A percentile compares a stretch with the other conserved stretches of the same genome.
phyloP scores from a whole-genome alignment of 2,888 invertebrate genomes.

The Synergus laeviventris region DNA sequence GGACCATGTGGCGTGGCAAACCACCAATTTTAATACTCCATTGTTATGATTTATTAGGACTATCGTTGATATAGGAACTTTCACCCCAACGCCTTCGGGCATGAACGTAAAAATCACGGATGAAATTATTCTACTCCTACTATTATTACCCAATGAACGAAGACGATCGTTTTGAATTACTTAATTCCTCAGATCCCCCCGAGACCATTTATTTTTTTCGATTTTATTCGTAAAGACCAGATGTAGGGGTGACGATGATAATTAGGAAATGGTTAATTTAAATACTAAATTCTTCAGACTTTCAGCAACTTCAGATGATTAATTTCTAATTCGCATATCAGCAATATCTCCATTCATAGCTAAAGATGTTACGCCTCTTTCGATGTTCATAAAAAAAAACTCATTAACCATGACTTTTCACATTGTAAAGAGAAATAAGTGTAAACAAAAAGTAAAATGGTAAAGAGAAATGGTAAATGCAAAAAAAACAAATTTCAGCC shows the following conservation, averaged over 20 bases:
- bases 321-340: neutral
- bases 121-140: slow-evolving; percentile 35
- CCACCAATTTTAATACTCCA: slow-evolving; percentile 63
- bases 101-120: slow-evolving; percentile 48
- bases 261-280: neutral
- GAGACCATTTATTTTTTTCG: neutral
- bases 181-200: neutral
- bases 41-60: slow-evolving; percentile 69
- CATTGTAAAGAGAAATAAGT: too few relatives aligned
- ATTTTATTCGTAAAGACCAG: neutral
- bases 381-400: too few relatives aligned
- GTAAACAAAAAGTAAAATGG: too few relatives aligned
- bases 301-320: neutral
- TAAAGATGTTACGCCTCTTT: too few relatives aligned
- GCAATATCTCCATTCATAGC: too few relatives aligned
- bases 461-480: too few relatives aligned
- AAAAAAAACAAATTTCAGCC: too few relatives aligned
- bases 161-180: slow-evolving; percentile 32
- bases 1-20: slow-evolving; percentile 59
- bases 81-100: slow-evolving; percentile 65
- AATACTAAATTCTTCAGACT: neutral
- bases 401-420: too few relatives aligned
- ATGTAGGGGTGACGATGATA: neutral
- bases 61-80: slow-evolving; percentile 63
- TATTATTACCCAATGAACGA: slow-evolving; percentile 37